Evolutionary conservation across 2,888 invertebrate species (phyloP), one percentile per base, ranked within the genome.

Genomic region (Nomada flava): DNA sequence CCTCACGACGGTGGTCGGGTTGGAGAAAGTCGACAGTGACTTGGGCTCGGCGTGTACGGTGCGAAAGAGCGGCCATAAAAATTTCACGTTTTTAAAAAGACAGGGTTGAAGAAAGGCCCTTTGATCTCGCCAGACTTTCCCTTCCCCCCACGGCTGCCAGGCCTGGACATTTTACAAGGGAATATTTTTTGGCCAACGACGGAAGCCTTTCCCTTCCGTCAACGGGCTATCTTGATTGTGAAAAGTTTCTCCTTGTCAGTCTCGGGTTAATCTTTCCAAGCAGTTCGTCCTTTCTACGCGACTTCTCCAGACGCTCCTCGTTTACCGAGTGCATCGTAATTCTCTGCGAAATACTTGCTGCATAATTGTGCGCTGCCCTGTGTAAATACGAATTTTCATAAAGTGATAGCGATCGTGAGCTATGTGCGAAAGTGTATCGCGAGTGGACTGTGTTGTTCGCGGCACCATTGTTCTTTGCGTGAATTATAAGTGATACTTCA

Each of bases 31-130:
- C 50, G 68, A 70, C 70, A 23, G 53, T 36, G 57, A 62, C 77
- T 57, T 57, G 64, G 76, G 57, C 60, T 53, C 72, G 42, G 73
- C 44, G 36, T 55, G 71, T 67, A 42, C 55, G 71, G 69, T 73
- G 83, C 71, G 80, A 78, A 81, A 76, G 79, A 76, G 85, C n/a
- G 86, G 88, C 75, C 91, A 85, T 91, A 92, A 93, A 92, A 91
- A 89, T 90, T 91, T 90, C 91, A 89, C 90, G 88, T 90, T 92
- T 91, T 81, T 77, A 75, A 79, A 76, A 79, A 78, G 80, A 86
- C 78, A 74, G 81, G 82, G 79, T 88, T 85, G 82, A 74, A 83
- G 74, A 84, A 88, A 88, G 87, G 88, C 84, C 82, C 83, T 87
- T 83, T 80, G 83, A 87, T 75, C 73, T 60, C 75, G 69, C 57